Evolutionary conservation across 2,888 invertebrate species (phyloP).

Genomic region (Cheilosia variabilis): DNA sequence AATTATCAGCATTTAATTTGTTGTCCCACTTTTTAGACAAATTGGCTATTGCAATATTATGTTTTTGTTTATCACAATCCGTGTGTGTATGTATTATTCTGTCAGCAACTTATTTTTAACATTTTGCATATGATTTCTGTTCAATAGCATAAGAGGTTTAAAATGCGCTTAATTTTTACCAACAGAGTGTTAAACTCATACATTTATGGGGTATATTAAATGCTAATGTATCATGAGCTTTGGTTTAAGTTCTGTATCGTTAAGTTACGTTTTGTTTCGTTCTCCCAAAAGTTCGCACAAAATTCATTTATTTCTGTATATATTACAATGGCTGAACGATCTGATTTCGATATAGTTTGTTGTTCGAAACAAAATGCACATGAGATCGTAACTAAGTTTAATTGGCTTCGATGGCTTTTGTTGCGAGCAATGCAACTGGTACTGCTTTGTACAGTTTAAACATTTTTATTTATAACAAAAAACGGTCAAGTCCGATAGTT

Average conservation of each 20-base stretch:
- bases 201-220: slow-evolving; percentile 3
- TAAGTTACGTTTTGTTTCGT: not conserved
- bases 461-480: too few species aligned
- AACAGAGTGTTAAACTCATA: too few species aligned
- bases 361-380: not conserved
- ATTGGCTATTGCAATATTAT: slow-evolving; percentile 9
- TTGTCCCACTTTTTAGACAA: not conserved
- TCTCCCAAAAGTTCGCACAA: slow-evolving; percentile 3
- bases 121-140: too few species aligned
- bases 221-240: not conserved
- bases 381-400: not conserved
- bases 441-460: too few species aligned
- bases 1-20: not conserved
- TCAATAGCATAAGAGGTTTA: not conserved
- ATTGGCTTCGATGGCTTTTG: too few species aligned
- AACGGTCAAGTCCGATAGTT: too few species aligned
- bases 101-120: not conserved
- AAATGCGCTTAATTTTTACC: slow-evolving; percentile 1
- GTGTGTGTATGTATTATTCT: not conserved
- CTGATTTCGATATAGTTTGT: slow-evolving; percentile 14
- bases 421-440: too few species aligned
- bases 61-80: not conserved
- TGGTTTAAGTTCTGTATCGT: not conserved
- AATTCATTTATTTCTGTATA: slow-evolving; percentile 28
- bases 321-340: slow-evolving; percentile 16